A percentile compares a stretch with the other conserved stretches of the same genome.
These are phyloP conservation scores for Agapornis canus DNA, from an alignment of 2,797 vertebrate species.

Conservation along the genomic window DNA sequence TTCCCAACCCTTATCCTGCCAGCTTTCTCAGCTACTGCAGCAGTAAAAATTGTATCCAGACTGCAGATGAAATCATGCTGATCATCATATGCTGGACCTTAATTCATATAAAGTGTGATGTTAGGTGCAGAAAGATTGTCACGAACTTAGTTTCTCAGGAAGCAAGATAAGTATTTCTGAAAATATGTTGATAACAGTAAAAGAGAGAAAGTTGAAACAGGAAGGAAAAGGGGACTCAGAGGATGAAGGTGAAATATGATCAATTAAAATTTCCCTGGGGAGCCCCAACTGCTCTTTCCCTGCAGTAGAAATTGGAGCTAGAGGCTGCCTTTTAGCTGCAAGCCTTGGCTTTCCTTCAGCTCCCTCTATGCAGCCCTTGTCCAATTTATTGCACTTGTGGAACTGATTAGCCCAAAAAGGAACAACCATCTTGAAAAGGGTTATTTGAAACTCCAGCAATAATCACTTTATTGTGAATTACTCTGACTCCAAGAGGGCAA, in stretches of 20 bases:
- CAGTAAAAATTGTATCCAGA: not conserved
- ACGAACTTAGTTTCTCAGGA: not conserved
- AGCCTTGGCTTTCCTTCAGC: not conserved
- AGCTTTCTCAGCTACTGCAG: not conserved
- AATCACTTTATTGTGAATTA: not conserved
- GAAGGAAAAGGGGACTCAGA: not conserved
- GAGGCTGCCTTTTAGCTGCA: not conserved
- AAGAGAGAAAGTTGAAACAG: not conserved
- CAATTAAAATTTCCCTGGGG: not conserved
- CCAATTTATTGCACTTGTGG: slow-evolving; percentile 5
- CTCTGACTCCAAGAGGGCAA: not conserved
- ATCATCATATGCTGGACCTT: not conserved
- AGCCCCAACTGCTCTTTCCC: not conserved
- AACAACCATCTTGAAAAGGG: not conserved
- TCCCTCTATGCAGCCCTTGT: not conserved
- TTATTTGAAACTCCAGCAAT: slow-evolving; percentile 17
- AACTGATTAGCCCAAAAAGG: slow-evolving; percentile 15
- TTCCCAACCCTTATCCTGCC: not conserved
- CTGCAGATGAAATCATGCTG: not conserved
- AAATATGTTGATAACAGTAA: not conserved
- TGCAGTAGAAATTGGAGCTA: not conserved
- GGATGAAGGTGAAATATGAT: not conserved
- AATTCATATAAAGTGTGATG: not conserved
- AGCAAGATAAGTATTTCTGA: not conserved
- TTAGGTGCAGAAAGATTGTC: not conserved